A percentile compares a stretch with the other conserved stretches of the same genome.
Evolutionary conservation across 1,140 invertebrate species (phyloP).

Genomic region (Drosophila bocqueti): DNA sequence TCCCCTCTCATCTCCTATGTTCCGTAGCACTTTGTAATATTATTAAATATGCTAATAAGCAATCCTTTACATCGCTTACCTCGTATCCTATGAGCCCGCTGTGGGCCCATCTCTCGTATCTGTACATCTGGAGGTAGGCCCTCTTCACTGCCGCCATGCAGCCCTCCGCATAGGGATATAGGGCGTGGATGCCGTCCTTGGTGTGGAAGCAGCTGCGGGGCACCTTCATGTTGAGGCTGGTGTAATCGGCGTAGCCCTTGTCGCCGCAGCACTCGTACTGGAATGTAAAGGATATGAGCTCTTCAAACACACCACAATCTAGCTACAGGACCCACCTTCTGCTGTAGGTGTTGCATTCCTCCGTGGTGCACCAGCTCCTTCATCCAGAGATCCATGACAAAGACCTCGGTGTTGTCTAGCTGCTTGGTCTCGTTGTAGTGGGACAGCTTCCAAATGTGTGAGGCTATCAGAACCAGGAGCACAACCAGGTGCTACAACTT

Average conservation of each 20-base stretch:
- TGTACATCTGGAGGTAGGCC: conserved; percentile 66
- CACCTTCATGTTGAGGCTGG: conserved; percentile 48
- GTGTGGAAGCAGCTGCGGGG: conserved; percentile 71
- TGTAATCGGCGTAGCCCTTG: conserved; percentile 62
- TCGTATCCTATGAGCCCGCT: conserved; percentile 71
- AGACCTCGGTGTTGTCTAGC: conserved; percentile 54
- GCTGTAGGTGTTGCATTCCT: conserved; percentile 69
- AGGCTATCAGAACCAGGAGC: conserved; percentile 53
- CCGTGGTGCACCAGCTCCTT: conserved; percentile 63
- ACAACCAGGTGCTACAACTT: conserved; percentile 60
- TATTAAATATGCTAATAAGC: not conserved
- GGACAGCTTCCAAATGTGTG: conserved; percentile 66
- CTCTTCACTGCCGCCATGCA: conserved; percentile 67
- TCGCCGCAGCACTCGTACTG: conserved; percentile 79
- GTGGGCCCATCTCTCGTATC: conserved; percentile 65
- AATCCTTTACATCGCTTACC: conserved; percentile 36
- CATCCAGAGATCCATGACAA: conserved; percentile 70
- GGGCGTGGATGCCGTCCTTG: conserved; percentile 61
- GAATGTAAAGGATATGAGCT: not conserved
- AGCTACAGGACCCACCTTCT: conserved; percentile 33
- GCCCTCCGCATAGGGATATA: conserved; percentile 71
- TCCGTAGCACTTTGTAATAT: not conserved
- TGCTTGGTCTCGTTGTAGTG: conserved; percentile 71
- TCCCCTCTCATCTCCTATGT: no score
- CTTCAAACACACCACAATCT: not conserved